phyloP scores from a whole-genome alignment of 2,113 vertebrate species.

The Leptosomus discolor region DNA sequence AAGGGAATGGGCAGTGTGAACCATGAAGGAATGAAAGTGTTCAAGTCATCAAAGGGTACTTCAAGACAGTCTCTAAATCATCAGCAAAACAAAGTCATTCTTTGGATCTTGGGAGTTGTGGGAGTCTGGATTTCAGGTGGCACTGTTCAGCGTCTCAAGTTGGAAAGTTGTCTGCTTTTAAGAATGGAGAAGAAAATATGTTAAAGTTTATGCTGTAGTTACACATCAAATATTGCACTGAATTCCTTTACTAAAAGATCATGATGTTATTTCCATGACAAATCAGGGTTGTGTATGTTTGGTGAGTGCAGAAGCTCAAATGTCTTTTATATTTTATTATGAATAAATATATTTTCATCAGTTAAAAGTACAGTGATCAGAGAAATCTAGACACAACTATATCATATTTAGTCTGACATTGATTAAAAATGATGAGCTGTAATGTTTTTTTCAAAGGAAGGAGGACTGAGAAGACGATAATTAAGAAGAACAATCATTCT shows the following conservation, averaged over 20 bases:
- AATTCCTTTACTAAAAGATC: neutral
- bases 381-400: neutral
- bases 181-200: neutral
- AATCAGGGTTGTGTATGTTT: neutral
- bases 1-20: neutral
- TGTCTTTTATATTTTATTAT: neutral
- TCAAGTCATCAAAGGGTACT: conserved; percentile 2
- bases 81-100: conserved; percentile 4
- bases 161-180: neutral
- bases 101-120: neutral
- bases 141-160: neutral
- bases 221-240: neutral
- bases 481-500: neutral
- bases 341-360: neutral
- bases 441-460: neutral
- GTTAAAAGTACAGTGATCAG: neutral
- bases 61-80: conserved; percentile 1
- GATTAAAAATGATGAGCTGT: neutral
- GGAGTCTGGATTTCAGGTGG: neutral
- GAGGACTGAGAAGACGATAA: neutral
- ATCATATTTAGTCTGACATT: neutral
- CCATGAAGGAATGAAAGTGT: neutral
- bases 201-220: neutral
- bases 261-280: neutral
- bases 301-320: neutral